Conservation (phyloP, 2,113 vertebrate genomes). For the Vanacampus margaritifer region DNA sequence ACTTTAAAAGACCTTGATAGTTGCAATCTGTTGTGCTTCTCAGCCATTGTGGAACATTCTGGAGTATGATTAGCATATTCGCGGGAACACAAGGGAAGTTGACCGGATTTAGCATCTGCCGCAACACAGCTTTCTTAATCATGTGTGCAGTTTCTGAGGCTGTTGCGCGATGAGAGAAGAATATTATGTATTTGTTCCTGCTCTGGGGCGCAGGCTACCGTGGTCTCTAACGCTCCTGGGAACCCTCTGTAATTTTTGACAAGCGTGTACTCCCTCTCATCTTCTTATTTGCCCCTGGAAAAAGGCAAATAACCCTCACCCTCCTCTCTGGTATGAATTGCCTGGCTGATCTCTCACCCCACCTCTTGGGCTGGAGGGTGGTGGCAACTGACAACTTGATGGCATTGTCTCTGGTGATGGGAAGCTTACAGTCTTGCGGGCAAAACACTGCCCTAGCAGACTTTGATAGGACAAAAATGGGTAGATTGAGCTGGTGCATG, state of each 20-base stretch:
- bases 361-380: conserved; percentile 44
- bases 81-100: neutral
- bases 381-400: conserved; percentile 63
- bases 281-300: conserved; percentile 46
- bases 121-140: conserved; percentile 13
- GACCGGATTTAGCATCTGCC: conserved; percentile 18
- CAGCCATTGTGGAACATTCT: conserved; percentile 4
- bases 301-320: conserved; percentile 43
- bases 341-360: conserved; percentile 53
- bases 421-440: conserved; percentile 34
- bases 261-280: conserved; percentile 47
- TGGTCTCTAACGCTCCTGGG: conserved; percentile 28
- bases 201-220: conserved; percentile 17
- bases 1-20: conserved; percentile 30
- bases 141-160: conserved; percentile 4
- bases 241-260: conserved; percentile 39
- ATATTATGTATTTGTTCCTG: conserved; percentile 21
- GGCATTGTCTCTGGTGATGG: conserved; percentile 54
- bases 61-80: conserved; percentile 7
- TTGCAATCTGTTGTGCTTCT: conserved; percentile 16
- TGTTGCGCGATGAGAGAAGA: conserved; percentile 20
- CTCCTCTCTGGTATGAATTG: conserved; percentile 49
- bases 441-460: conserved; percentile 19
- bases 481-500: conserved; percentile 7
- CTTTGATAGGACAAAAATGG: conserved; percentile 10